Evolutionary conservation across 1,140 invertebrate genomes (phyloP), one percentile per base, ranked within the genome.

Genomic region (Dreissena rostriformis): DNA sequence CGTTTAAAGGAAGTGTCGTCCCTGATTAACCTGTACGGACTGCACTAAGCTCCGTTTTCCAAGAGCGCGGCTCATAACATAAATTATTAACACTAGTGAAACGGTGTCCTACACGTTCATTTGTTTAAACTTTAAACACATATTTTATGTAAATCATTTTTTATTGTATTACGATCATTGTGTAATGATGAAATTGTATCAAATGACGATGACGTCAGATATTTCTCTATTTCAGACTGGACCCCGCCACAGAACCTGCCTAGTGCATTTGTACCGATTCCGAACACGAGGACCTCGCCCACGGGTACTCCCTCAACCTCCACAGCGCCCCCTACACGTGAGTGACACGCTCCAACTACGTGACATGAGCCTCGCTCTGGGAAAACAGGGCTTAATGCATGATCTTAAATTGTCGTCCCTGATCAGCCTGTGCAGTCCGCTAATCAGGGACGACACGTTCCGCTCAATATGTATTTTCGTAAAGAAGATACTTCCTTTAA

Each of bases 141-240:
- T 7, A 19, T 28, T 68, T 28, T 1, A 17, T 1, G 2, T 22
- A 28, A 17, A 68, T 68, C 4, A n/a, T 61, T 2, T 19, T 6
- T n/a, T 61, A 61, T n/a, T n/a, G 22, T 61, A 24, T 61, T 5
- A 12, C 22, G 4, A 57, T 14, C 19, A 4, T 61, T 61, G 57
- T 61, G 22, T 61, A 61, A 24, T 4, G 15, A n/a, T 6, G 7
- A 17, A 17, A 2, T 28, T 1, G 15, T 39, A 68, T 4, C 29
- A n/a, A n/a, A 63, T 63, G 11, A n/a, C 7, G 19, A 63, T 11
- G 61, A 63, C 24, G 24, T 63, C 19, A n/a, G n/a, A 28, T 11
- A 17, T 55, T 51, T 67, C 70, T 76, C 51, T 11, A 28, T 76
- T 76, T 28, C 53, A 84, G 82, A 76, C 55, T 84, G 73, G 82